Percentiles rank a stretch among this genome's conserved stretches.
These are phyloP conservation scores for Leptothorax acervorum DNA, from an alignment of 2,888 invertebrate species.

Conservation along the genomic window DNA sequence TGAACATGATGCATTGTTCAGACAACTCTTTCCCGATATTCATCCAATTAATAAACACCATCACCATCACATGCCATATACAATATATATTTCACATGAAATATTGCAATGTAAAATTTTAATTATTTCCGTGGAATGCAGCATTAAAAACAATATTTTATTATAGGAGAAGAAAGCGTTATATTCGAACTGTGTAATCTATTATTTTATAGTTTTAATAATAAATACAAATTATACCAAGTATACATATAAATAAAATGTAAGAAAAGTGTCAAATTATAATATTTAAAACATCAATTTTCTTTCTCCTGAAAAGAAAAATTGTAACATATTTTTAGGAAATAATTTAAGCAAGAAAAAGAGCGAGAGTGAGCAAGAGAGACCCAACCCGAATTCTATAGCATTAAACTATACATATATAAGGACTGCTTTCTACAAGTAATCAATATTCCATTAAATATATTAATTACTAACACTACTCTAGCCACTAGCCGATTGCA, in stretches of 20 bases:
- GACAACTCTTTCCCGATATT: not conserved
- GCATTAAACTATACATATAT: not conserved
- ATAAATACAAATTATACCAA: slow-evolving; percentile 12
- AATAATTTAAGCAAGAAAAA: slow-evolving; percentile 4
- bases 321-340: not conserved
- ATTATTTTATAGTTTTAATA: not conserved
- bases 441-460: not conserved
- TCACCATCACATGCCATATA: too few species aligned
- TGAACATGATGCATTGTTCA: not conserved
- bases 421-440: not conserved
- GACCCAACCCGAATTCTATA: slow-evolving; percentile 33
- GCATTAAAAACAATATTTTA: not conserved
- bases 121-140: not conserved
- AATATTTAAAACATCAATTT: not conserved
- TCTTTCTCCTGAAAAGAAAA: not conserved
- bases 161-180: not conserved
- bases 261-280: not conserved
- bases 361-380: slow-evolving; percentile 18
- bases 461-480: not conserved
- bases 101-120: not conserved
- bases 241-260: not conserved
- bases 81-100: not conserved
- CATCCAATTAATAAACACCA: slow-evolving; percentile 5
- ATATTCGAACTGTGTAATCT: not conserved
- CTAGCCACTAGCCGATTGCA: not conserved